A percentile compares a stretch with the other conserved stretches of the same genome.
Evolutionary conservation across 2,113 vertebrate genomes (phyloP).

Genomic region (Erythrocercus mccallii): DNA sequence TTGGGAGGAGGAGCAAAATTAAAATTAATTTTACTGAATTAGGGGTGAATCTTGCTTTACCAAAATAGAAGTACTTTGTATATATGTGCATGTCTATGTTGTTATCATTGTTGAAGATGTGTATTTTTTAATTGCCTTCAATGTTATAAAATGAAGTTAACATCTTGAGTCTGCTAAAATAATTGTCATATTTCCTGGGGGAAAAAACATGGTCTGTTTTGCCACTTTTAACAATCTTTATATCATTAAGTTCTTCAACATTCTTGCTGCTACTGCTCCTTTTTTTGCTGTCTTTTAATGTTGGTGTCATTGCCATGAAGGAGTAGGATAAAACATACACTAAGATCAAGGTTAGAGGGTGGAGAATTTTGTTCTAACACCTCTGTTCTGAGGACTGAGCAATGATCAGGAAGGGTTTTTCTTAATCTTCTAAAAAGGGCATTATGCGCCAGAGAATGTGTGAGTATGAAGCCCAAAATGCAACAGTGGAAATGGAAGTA

Average conservation of each 20-base stretch:
- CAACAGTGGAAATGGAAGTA: not conserved
- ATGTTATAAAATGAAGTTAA: not conserved
- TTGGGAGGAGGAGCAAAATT: not conserved
- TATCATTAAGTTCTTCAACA: constrained; percentile 37
- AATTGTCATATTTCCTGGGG: constrained; percentile 28
- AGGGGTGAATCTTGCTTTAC: not conserved
- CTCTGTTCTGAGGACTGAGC: constrained; percentile 31
- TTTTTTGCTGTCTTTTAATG: constrained; percentile 58
- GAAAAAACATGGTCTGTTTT: not conserved
- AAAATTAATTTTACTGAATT: not conserved
- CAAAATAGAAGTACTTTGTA: not conserved
- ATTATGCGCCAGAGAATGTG: not conserved
- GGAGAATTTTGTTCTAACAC: constrained; percentile 51
- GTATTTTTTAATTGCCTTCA: not conserved
- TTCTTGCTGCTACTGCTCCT: constrained; percentile 25
- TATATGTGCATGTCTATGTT: not conserved
- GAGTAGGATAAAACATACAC: constrained; percentile 62
- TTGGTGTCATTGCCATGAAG: constrained; percentile 61
- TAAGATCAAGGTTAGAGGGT: constrained; percentile 40
- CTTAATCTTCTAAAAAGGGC: constrained; percentile 45
- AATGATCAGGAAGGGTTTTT: constrained; percentile 47
- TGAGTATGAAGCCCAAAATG: not conserved
- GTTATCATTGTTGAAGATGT: not conserved
- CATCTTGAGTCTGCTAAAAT: constrained; percentile 13
- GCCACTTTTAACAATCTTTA: constrained; percentile 41